Evolutionary conservation across 1,140 invertebrate species (phyloP).

Genomic region (Ostrea edulis): DNA sequence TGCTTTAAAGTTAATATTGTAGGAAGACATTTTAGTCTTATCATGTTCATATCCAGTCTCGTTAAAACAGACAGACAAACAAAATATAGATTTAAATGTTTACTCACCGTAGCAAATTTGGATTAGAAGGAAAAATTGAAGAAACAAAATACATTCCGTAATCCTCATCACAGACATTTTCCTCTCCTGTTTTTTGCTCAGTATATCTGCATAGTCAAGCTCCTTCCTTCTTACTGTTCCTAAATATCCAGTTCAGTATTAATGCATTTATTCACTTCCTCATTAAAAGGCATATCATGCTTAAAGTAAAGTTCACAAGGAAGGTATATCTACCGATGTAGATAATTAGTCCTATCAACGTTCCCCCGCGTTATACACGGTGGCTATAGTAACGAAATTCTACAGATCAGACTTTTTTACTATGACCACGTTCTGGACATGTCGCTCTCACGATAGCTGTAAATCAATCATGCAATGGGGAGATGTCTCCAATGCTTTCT

Average conservation of each 20-base stretch:
- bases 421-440: background rate
- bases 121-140: background rate
- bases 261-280: constrained; percentile 4
- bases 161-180: background rate
- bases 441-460: background rate
- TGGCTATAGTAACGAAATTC: background rate
- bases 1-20: no score
- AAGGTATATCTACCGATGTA: background rate
- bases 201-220: background rate
- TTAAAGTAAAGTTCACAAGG: background rate
- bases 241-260: background rate
- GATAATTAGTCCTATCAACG: background rate
- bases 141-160: background rate
- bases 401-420: background rate
- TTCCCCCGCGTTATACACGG: background rate
- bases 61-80: no score
- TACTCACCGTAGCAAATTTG: background rate
- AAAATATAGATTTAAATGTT: background rate
- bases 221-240: background rate
- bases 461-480: background rate
- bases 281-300: background rate
- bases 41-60: no score
- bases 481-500: background rate
- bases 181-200: background rate
- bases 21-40: no score